phyloP scores from a whole-genome alignment of 1,140 invertebrate genomes.

The Drosophila triauraria region DNA sequence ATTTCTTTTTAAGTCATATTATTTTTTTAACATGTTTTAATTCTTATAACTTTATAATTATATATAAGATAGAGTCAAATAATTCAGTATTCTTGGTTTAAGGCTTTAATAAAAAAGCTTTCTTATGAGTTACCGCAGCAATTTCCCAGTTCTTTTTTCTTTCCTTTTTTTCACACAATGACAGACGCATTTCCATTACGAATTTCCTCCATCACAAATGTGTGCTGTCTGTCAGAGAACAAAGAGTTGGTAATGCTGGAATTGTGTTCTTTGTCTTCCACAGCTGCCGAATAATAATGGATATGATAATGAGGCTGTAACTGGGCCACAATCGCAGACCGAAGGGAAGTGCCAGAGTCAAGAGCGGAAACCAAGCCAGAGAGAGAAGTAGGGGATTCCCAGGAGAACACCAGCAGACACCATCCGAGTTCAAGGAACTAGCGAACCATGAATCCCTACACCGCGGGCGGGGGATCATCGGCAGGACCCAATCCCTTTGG shows the following conservation, averaged over 20 bases:
- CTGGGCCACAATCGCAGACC: slow-evolving; percentile 39
- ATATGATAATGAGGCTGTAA: slow-evolving; percentile 53
- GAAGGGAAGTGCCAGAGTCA: slow-evolving; percentile 43
- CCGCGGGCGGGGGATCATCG: slow-evolving; percentile 41
- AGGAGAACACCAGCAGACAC: slow-evolving; percentile 15
- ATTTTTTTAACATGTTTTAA: neutral
- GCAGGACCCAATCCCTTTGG: slow-evolving; percentile 75
- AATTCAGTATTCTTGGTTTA: no score
- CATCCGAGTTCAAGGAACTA: slow-evolving; percentile 42
- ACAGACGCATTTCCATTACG: neutral
- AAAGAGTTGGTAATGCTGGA: slow-evolving; percentile 22
- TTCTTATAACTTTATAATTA: neutral
- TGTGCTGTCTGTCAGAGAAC: slow-evolving; percentile 8
- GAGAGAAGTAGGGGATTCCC: slow-evolving; percentile 11
- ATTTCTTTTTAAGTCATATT: neutral
- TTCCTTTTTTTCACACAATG: neutral
- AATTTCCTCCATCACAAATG: no score
- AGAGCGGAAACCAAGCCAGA: slow-evolving; percentile 21
- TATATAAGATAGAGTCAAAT: neutral
- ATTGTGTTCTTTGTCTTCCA: slow-evolving; percentile 28
- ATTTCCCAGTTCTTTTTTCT: no score
- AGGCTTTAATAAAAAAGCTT: neutral
- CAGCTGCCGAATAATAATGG: slow-evolving; percentile 53
- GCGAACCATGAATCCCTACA: slow-evolving; percentile 75
- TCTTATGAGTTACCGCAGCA: neutral